A percentile compares a stretch with the other conserved stretches of the same genome.
phyloP scores from a whole-genome alignment of 2,888 invertebrate genomes.

The Sarcophaga carnaria region DNA sequence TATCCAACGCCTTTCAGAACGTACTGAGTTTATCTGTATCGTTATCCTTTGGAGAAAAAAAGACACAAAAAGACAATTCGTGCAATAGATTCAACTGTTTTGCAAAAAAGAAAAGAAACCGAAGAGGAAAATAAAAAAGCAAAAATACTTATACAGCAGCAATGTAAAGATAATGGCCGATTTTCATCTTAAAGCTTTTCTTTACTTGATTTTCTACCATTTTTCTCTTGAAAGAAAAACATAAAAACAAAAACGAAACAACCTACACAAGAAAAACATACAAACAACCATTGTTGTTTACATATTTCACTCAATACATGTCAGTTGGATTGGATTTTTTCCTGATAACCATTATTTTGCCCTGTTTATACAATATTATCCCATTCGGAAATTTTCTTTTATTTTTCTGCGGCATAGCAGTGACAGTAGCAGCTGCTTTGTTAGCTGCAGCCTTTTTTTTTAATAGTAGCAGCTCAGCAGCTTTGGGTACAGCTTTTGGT shows the following conservation, averaged over 20 bases:
- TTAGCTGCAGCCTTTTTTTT: neutral
- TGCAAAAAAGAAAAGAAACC: neutral
- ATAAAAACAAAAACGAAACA: constrained; percentile 6
- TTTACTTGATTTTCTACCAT: neutral
- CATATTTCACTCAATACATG: no score
- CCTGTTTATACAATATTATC: no score
- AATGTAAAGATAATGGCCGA: constrained; percentile 49
- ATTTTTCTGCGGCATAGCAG: no score
- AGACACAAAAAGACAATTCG: no score
- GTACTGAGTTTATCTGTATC: no score
- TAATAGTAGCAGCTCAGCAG: neutral
- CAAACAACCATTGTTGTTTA: constrained; percentile 19
- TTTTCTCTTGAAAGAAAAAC: neutral
- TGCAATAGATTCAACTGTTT: constrained; percentile 49
- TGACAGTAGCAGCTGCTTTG: neutral
- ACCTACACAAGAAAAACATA: constrained; percentile 28
- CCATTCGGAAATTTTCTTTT: no score
- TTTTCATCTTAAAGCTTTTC: constrained; percentile 46
- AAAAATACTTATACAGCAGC: neutral
- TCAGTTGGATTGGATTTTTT: neutral
- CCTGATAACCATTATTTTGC: neutral
- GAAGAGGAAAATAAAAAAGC: no score
- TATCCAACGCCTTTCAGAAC: constrained; percentile 12
- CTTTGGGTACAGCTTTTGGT: constrained; percentile 14
- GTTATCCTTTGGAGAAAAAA: no score